A percentile compares a stretch with the other conserved stretches of the same genome.
phyloP scores from a whole-genome alignment of 2,113 vertebrate genomes.

The Amphiprion ocellaris region DNA sequence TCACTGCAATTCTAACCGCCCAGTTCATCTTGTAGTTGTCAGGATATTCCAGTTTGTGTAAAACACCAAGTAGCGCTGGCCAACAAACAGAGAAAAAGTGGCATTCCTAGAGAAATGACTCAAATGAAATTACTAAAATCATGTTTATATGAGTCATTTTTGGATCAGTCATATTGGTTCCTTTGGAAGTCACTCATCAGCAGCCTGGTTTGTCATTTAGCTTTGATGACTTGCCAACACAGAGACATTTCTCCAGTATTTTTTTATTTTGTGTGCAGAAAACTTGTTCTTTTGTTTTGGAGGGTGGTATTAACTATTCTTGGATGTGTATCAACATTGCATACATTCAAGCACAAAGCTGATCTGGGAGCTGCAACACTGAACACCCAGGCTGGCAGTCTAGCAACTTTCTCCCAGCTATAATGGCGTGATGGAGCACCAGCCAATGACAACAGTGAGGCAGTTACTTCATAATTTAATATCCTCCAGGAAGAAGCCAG shows the following conservation, averaged over 20 bases:
- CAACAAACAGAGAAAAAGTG: too few relatives aligned
- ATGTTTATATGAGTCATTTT: too few relatives aligned
- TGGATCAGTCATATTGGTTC: too few relatives aligned
- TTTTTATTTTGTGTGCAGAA: neutral
- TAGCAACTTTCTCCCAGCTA: conserved; percentile 24
- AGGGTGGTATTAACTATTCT: conserved; percentile 26
- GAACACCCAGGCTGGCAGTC: conserved; percentile 26
- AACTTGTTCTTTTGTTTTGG: conserved; percentile 1
- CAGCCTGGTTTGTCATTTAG: too few relatives aligned
- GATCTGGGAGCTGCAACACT: conserved; percentile 17
- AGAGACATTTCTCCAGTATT: neutral
- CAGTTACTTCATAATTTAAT: conserved; percentile 48
- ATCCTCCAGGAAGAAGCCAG: conserved; percentile 30
- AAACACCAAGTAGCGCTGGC: neutral
- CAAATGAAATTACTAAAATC: too few relatives aligned
- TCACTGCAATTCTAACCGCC: too few relatives aligned
- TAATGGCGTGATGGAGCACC: conserved; percentile 23
- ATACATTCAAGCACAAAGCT: conserved; percentile 11
- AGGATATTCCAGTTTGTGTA: neutral
- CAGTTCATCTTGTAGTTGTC: neutral
- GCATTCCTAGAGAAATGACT: neutral
- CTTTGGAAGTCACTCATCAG: too few relatives aligned
- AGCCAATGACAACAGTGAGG: conserved; percentile 33
- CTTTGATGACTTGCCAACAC: neutral
- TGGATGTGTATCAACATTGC: conserved; percentile 19